Evolutionary conservation across 2,888 invertebrate species (phyloP), one percentile per base, ranked within the genome.

Genomic region (Plagodis dolabraria): DNA sequence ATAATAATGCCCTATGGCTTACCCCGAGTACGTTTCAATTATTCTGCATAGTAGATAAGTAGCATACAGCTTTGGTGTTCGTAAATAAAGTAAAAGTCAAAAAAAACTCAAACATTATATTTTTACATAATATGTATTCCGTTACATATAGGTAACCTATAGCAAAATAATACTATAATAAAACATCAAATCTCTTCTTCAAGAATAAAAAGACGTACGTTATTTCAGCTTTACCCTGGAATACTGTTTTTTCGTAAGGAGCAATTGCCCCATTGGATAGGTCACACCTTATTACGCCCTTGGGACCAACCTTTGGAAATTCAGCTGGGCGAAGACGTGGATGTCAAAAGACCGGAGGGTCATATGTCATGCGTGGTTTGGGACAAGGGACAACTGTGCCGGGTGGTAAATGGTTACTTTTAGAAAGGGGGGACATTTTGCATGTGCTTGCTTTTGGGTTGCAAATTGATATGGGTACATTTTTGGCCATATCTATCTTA

Each of bases 301-400:
- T 36, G 33, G 34, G 44, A 11, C 40, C 70, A 68, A 74, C 83
- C 83, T 84, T 79, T 68, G 66, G 74, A 80, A 82, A 82, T 80
- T 83, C 82, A 38, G 76, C 74, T 75, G 76, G 56, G 45, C 45
- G 33, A 46, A 53, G 49, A 53, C 56, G 55, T 52, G 55, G 83
- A 85, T 86, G 89, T 83, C 84, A 80, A 76, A 80, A 78, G 80
- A 75, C 71, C 77, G 75, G 68, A 70, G 71, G 76, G 75, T 79
- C 84, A 84, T 90, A 85, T 83, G 85, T 90, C 89, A 91, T 84
- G 80, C 75, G 79, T 74, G 80, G 80, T 79, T 79, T 76, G 71
- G 76, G 75, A 72, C 73, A 80, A 76, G 71, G 76, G 75, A 72
- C 74, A 80, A 76, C 77, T 76, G 78, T 76, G 73, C 74, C 70